phyloP scores from a whole-genome alignment of 2,888 invertebrate species.

The Lagria hirta region DNA sequence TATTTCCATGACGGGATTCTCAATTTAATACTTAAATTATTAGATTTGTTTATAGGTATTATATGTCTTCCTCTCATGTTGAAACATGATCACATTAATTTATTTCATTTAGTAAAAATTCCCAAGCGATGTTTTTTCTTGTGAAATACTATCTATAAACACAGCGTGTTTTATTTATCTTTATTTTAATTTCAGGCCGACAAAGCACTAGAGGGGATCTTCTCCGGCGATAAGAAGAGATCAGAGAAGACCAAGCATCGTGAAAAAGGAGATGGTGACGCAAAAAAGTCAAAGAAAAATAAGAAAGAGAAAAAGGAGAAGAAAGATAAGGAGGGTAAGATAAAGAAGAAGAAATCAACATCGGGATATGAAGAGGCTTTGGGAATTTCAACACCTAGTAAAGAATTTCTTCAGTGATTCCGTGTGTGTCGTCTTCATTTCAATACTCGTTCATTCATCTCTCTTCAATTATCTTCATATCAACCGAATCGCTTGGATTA shows the following conservation, averaged over 20 bases:
- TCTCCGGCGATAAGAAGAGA: conserved; percentile 52
- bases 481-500: conserved; percentile 10
- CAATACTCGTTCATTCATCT: conserved; percentile 10
- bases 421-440: conserved; percentile 3
- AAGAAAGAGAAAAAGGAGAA: conserved; percentile 44
- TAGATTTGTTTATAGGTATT: too few relatives aligned
- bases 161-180: too few relatives aligned
- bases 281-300: conserved; percentile 32
- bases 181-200: conserved; percentile 10
- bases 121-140: too few relatives aligned
- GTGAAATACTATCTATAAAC: too few relatives aligned
- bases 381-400: conserved; percentile 89
- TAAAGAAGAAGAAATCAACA: conserved; percentile 56
- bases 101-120: too few relatives aligned
- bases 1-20: too few relatives aligned
- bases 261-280: conserved; percentile 51
- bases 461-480: conserved; percentile 7
- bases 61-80: too few relatives aligned
- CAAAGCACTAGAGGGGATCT: conserved; percentile 50
- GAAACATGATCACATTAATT: too few relatives aligned
- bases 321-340: conserved; percentile 41
- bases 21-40: too few relatives aligned
- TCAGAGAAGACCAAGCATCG: conserved; percentile 46
- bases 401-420: conserved; percentile 68
- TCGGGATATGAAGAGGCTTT: conserved; percentile 86